Evolutionary conservation across 2,797 vertebrate genomes (phyloP), one percentile per base, ranked within the genome.

Genomic region (Lagodon rhomboides): DNA sequence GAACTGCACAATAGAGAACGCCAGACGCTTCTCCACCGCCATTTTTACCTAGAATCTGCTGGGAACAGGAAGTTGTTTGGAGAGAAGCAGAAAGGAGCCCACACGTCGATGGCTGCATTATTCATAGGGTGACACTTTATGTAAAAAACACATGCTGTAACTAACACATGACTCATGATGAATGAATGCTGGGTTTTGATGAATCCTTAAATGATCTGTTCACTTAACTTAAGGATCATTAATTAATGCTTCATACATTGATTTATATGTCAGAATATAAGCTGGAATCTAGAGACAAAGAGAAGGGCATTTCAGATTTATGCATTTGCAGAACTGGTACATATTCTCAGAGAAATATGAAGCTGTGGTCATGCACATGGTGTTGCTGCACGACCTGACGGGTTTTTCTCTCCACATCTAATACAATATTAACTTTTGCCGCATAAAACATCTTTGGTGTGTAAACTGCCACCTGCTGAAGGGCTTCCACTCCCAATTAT

Each of bases 1-100:
- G 94, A 99, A 99, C 94, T 97, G 97, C 89, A 99, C 96, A 80
- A 99, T 96, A 67, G 98, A 97, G 94, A 97, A 99, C 60, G 97
- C 98, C 76, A 99, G 89, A 68, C 95, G 97, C 90, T 98, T 99
- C 91, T 98, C 95, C 75, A 97, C 97, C 49, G 98, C 97, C 98
- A 99, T 99, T 87, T 94, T 92, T 58, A 86, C 72, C 87, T 74
- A 20, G 77, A 84, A 85, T 80, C 88, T 91, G 78, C 20, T 13
- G 66, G 49, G 43, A 34, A 83, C 66, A 74, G 54, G 50, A 66
- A 76, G 51, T 51, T 10, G 75, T 75, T 70, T 50, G 58, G 60
- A 62, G 53, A 23, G 23, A 61, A 77, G 79, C 30, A 63, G 34
- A 63, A 56, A 65, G 47, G 9, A 23, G 30, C 67, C 66, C 62